A percentile compares a stretch with the other conserved stretches of the same genome.
Conservation (phyloP, 2,113 vertebrate species). For the Pseudorhombus dupliciocellatus region DNA sequence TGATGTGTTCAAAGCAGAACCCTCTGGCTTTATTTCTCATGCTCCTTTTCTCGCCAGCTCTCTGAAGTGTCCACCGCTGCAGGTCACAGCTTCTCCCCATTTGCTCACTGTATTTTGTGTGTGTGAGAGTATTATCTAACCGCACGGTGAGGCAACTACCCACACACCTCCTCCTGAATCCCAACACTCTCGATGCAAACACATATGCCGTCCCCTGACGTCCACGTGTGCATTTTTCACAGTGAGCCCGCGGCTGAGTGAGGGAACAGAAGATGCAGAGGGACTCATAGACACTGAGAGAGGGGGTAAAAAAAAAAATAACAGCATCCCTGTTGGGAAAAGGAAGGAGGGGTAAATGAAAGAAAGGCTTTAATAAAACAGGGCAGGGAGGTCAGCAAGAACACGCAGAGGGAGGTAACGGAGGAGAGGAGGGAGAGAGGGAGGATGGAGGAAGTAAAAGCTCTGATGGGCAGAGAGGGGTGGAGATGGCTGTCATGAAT, state of each 20-base stretch:
- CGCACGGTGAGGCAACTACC: constrained; percentile 56
- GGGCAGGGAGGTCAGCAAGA: constrained; percentile 31
- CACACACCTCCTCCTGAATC: not conserved
- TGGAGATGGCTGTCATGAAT: constrained; percentile 55
- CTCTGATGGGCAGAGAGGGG: constrained; percentile 27
- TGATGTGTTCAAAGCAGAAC: constrained; percentile 68
- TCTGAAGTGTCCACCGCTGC: constrained; percentile 64
- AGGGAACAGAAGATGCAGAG: not conserved
- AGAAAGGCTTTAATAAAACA: constrained; percentile 36
- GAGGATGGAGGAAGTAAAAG: constrained; percentile 40
- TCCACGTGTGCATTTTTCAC: constrained; percentile 9
- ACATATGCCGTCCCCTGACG: constrained; percentile 16
- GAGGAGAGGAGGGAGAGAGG: constrained; percentile 19
- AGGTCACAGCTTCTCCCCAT: constrained; percentile 40
- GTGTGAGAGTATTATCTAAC: constrained; percentile 63
- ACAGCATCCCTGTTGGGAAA: constrained; percentile 18
- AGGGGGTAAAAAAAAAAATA: constrained; percentile 1
- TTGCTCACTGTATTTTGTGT: constrained; percentile 13
- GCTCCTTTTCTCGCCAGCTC: constrained; percentile 31
- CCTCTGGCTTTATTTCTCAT: constrained; percentile 58
- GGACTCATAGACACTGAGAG: constrained; percentile 7
- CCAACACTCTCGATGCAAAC: constrained; percentile 27
- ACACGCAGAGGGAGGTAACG: not conserved
- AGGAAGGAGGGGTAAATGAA: constrained; percentile 25
- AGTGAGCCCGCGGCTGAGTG: constrained; percentile 16